phyloP scores from a whole-genome alignment of 1,140 invertebrate genomes.

The Drosophila watanabei region DNA sequence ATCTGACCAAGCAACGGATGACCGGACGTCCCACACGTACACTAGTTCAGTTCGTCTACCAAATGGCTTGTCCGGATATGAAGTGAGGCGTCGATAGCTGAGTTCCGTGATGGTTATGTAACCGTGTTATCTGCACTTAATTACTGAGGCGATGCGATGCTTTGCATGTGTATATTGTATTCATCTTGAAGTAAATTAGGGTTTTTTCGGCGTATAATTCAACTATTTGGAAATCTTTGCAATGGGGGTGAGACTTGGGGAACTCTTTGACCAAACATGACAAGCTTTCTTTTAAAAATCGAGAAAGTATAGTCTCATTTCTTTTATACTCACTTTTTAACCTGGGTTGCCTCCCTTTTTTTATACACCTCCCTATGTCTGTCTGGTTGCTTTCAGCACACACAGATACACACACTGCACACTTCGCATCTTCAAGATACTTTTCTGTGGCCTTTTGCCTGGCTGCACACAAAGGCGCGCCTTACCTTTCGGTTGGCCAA shows the following conservation, averaged over 20 bases:
- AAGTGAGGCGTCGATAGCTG: slow-evolving; percentile 30
- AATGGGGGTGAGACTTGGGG: too few relatives aligned
- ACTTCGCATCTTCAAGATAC: slow-evolving; percentile 44
- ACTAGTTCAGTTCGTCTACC: slow-evolving; percentile 83
- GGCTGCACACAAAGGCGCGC: slow-evolving; percentile 47
- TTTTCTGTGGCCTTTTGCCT: slow-evolving; percentile 55
- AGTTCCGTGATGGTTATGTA: slow-evolving; percentile 6
- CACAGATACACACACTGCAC: slow-evolving; percentile 6
- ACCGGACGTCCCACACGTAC: slow-evolving; percentile 87
- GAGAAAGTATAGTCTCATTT: background rate
- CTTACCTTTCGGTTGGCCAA: slow-evolving; percentile 32
- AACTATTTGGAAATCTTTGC: background rate
- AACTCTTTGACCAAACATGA: background rate
- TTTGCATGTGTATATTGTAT: slow-evolving; percentile 14
- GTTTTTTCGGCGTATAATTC: slow-evolving; percentile 1
- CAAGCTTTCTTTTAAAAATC: background rate
- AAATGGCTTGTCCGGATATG: slow-evolving; percentile 86
- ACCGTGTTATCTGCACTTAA: slow-evolving; percentile 6
- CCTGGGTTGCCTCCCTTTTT: background rate
- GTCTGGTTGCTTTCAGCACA: slow-evolving; percentile 9
- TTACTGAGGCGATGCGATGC: background rate
- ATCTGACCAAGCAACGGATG: slow-evolving; percentile 87
- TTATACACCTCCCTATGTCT: slow-evolving; percentile 7
- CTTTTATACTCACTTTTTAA: slow-evolving; percentile 8
- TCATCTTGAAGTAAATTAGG: slow-evolving; percentile 28